phyloP scores from a whole-genome alignment of 2,113 vertebrate species.

The Labeo catla region DNA sequence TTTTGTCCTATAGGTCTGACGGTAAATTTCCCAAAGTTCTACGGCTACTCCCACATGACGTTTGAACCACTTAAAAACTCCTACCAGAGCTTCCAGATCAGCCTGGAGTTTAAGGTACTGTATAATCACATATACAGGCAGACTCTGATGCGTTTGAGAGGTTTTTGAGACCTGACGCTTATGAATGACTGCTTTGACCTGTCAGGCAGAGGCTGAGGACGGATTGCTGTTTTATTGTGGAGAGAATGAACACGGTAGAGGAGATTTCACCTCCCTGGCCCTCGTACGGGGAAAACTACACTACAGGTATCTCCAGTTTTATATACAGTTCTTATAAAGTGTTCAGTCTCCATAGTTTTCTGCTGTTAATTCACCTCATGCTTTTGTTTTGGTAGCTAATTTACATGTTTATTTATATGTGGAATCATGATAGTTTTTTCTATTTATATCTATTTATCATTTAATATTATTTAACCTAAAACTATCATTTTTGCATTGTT shows the following conservation, averaged over 20 bases:
- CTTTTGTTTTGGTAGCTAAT: too few species aligned
- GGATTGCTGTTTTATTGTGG: constrained; percentile 94
- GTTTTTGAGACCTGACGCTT: constrained; percentile 47
- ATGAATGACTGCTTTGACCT: constrained; percentile 53
- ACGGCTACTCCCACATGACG: constrained; percentile 90
- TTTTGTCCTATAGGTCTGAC: constrained; percentile 77
- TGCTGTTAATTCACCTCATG: not conserved
- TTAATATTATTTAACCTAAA: not conserved
- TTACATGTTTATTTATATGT: too few species aligned
- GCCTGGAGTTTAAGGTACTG: constrained; percentile 87
- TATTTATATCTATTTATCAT: not conserved
- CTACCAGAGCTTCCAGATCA: constrained; percentile 92
- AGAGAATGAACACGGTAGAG: constrained; percentile 88
- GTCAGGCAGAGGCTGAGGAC: constrained; percentile 86
- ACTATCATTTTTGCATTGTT: not conserved
- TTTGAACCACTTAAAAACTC: constrained; percentile 96
- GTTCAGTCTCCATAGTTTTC: not conserved
- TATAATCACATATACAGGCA: constrained; percentile 63
- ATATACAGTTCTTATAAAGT: not conserved
- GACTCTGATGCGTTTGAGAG: not conserved
- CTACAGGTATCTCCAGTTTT: constrained; percentile 81
- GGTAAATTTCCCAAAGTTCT: constrained; percentile 92
- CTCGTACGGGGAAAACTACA: constrained; percentile 83
- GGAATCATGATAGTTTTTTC: not conserved
- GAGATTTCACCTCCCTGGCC: constrained; percentile 90